Conservation (phyloP, 2,113 vertebrate genomes). For the Anhinga anhinga region DNA sequence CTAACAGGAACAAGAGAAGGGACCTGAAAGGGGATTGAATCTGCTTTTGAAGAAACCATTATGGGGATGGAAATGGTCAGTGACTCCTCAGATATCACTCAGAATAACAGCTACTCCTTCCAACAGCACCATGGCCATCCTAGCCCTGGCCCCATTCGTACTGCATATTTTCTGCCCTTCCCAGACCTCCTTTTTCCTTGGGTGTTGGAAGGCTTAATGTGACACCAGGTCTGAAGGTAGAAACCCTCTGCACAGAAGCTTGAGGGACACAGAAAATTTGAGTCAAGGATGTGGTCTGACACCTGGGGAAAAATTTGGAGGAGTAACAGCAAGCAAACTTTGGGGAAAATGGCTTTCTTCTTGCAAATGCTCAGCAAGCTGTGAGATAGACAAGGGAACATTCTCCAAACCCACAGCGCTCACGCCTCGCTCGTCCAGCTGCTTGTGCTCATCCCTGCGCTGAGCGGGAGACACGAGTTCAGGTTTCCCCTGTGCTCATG, state of each 20-base stretch:
- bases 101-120: neutral
- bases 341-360: neutral
- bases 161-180: neutral
- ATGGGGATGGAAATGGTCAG: neutral
- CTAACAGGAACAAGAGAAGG: neutral
- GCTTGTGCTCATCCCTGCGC: neutral
- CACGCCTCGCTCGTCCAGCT: neutral
- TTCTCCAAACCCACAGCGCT: neutral
- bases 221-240: neutral
- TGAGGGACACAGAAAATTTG: neutral
- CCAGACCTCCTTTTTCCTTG: neutral
- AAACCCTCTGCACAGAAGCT: neutral
- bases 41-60: neutral
- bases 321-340: neutral
- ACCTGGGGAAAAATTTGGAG: neutral
- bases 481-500: neutral
- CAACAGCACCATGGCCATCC: neutral
- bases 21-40: neutral
- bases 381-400: neutral
- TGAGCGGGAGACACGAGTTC: accelerated
- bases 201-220: neutral
- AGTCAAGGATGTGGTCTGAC: neutral
- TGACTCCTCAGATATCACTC: neutral
- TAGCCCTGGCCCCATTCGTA: neutral
- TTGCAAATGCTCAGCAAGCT: neutral